phyloP scores from a whole-genome alignment of 2,888 invertebrate genomes.

The Rhagium mordax region DNA sequence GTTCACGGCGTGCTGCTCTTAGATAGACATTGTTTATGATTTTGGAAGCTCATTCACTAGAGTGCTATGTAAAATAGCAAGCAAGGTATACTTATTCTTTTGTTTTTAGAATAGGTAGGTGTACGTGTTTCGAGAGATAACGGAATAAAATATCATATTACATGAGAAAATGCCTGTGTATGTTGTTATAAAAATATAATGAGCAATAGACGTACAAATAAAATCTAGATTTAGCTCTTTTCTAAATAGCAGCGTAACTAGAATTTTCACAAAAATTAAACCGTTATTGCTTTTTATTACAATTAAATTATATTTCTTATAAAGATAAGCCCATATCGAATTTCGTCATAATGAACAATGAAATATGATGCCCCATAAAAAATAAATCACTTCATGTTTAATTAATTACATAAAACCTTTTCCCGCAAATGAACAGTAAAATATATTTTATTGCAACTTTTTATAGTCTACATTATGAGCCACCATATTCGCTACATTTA shows the following conservation, averaged over 20 bases:
- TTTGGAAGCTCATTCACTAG: conserved; percentile 1
- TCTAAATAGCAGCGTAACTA: no score
- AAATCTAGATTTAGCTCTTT: no score
- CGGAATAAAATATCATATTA: conserved; percentile 11
- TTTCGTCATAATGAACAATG: background rate
- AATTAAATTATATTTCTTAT: background rate
- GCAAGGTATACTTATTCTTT: conserved; percentile 11
- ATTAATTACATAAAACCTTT: conserved; percentile 6
- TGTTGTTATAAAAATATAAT: conserved; percentile 12
- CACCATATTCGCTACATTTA: background rate
- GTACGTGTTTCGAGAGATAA: conserved; percentile 12
- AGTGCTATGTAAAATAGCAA: conserved; percentile 17
- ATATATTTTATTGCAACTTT: conserved; percentile 12
- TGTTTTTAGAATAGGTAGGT: conserved; percentile 20
- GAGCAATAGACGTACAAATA: background rate
- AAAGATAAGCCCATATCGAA: background rate
- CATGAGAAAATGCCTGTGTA: background rate
- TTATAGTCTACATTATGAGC: background rate
- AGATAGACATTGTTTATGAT: background rate
- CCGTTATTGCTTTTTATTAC: background rate
- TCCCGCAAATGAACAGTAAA: background rate
- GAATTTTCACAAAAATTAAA: background rate
- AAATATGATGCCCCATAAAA: conserved; percentile 3
- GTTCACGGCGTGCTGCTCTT: background rate
- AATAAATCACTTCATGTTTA: conserved; percentile 15